Evolutionary conservation across 1,140 invertebrate species (phyloP).

Genomic region (Phthorimaea operculella): DNA sequence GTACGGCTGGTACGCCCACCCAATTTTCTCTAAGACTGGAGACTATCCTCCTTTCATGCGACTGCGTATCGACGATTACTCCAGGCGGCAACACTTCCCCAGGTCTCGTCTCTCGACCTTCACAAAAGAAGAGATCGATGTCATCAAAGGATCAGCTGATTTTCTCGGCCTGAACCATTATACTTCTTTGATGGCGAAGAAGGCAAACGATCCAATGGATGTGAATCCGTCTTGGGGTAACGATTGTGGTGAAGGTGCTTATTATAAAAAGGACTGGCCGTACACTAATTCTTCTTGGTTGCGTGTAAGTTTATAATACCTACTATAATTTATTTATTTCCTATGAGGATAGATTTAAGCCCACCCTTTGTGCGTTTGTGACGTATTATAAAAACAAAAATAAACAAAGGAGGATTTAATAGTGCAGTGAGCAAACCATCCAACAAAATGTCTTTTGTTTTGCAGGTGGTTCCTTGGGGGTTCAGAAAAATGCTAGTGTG

Average conservation of each 20-base stretch:
- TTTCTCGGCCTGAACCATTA: conserved; percentile 73
- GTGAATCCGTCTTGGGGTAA: conserved; percentile 37
- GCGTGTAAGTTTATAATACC: conserved; percentile 41
- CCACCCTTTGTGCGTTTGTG: no score
- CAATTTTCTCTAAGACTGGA: conserved; percentile 69
- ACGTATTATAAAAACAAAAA: no score
- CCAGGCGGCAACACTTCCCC: conserved; percentile 61
- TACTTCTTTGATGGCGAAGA: conserved; percentile 48
- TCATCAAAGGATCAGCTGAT: conserved; percentile 66
- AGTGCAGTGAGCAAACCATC: no score
- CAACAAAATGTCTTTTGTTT: conserved; percentile 6
- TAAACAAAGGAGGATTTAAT: no score
- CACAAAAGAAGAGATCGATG: conserved; percentile 47
- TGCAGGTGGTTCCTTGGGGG: conserved; percentile 73
- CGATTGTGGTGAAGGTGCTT: conserved; percentile 43
- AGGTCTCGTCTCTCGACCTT: conserved; percentile 68
- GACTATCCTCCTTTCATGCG: conserved; percentile 74
- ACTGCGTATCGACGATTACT: conserved; percentile 65
- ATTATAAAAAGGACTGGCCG: conserved; percentile 55
- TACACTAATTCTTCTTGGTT: conserved; percentile 60
- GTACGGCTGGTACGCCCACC: conserved; percentile 74
- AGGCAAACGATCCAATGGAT: conserved; percentile 19
- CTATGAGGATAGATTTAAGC: no score
- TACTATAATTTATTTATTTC: no score
- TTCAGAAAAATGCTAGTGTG: conserved; percentile 74